Evolutionary conservation across 2,113 vertebrate genomes (phyloP), one percentile per base, ranked within the genome.

Genomic region (Empidonax traillii): DNA sequence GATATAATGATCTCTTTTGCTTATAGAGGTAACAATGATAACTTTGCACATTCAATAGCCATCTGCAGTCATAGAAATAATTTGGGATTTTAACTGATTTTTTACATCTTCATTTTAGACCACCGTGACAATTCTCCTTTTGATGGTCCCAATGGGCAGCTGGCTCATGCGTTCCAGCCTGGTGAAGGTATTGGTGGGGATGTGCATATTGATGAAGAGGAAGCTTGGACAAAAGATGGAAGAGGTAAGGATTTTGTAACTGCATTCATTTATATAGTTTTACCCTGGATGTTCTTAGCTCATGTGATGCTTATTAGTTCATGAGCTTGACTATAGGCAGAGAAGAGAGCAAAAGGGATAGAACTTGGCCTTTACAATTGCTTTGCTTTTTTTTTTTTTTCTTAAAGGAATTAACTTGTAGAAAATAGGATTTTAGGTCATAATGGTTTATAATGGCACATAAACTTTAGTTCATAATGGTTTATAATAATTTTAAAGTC

Each of bases 81-180:
- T 43, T 61, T 31, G 74, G 35, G n/a, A 43, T 52, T n/a, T 37
- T 44, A 35, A 73, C 15, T 65, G 2, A 35, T 37, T 35, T 67
- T 81, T 77, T 27, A 28, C 28, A 24, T 51, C 86, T 76, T 89
- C 12, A 10, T 97, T 93, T 90, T 92, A 99, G 99, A 97, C 14
- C 99, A 99, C 33, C 92, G 71, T 0, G 99, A 99, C 96, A 97
- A 98, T 74, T 99, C 98, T 87, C 99, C 99, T 20, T 99, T 99
- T 84, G 99, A 99, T 82, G 99, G 99, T 25, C 98, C 98, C 51
- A 89, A 98, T 69, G 99, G 98, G 8, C 97, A 98, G 11, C 96
- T 99, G 73, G 99, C 99, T 90, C 99, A 99, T 43, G 99, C 99
- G 35, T 99, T 99, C 28, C 98, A 98, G n/a, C 99, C 99, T 27